A percentile compares a stretch with the other conserved stretches of the same genome.
Evolutionary conservation across 1,140 invertebrate genomes (phyloP).

Genomic region (Hycleus cichorii): DNA sequence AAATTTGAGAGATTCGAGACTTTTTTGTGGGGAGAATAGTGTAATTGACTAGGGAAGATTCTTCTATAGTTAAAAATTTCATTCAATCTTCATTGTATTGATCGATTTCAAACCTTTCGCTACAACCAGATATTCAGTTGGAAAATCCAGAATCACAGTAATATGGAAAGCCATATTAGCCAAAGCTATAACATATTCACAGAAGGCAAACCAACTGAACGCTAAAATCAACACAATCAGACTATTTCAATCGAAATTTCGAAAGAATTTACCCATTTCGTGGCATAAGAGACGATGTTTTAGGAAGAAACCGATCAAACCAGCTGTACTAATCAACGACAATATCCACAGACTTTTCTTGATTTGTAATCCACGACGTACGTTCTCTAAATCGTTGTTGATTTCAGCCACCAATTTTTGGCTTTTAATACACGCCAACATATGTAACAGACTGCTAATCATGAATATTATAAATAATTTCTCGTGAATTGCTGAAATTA

Average conservation of each 20-base stretch:
- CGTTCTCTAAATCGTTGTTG: slow-evolving; percentile 32
- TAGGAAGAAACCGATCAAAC: slow-evolving; percentile 77
- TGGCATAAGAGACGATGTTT: slow-evolving; percentile 81
- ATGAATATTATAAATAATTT: slow-evolving; percentile 91
- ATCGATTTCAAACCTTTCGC: slow-evolving; percentile 19
- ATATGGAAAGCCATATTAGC: slow-evolving; percentile 89
- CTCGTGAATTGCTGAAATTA: slow-evolving; percentile 73
- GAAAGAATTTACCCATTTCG: slow-evolving; percentile 66
- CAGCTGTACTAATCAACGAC: slow-evolving; percentile 69
- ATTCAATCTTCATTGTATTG: too few species aligned
- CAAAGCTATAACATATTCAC: slow-evolving; percentile 83
- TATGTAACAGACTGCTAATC: slow-evolving; percentile 76
- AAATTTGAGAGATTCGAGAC: too few species aligned
- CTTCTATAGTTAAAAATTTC: too few species aligned
- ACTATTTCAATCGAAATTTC: slow-evolving; percentile 1
- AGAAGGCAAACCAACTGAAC: slow-evolving; percentile 88
- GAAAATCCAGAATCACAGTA: slow-evolving; percentile 79
- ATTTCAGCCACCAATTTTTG: slow-evolving; percentile 34
- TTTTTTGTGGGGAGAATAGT: too few species aligned
- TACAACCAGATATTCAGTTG: slow-evolving; percentile 69
- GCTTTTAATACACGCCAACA: slow-evolving; percentile 61
- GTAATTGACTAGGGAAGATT: too few species aligned
- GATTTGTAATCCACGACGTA: slow-evolving; percentile 46
- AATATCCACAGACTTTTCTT: slow-evolving; percentile 68
- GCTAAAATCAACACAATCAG: slow-evolving; percentile 50